Percentiles rank a stretch among this genome's conserved stretches.
phyloP scores from a whole-genome alignment of 1,140 invertebrate species.

The Papilio aristodemus region DNA sequence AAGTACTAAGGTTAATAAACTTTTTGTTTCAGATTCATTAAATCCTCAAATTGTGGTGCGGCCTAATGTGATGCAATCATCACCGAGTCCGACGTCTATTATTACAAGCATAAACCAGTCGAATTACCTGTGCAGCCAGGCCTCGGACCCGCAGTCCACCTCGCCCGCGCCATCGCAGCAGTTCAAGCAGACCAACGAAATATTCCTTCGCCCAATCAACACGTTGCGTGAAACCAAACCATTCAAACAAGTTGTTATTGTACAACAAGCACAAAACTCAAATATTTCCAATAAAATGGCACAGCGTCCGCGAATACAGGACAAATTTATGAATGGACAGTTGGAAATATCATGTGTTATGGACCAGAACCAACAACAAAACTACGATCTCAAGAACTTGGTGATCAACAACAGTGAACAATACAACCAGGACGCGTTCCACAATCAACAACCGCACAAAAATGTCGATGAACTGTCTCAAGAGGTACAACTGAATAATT shows the following conservation, averaged over 20 bases:
- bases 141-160: conserved; percentile 43
- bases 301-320: conserved; percentile 37
- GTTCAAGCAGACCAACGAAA: conserved; percentile 43
- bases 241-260: conserved; percentile 63
- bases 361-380: conserved; percentile 45
- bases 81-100: conserved; percentile 74
- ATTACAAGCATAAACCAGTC: conserved; percentile 75
- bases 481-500: conserved; percentile 40
- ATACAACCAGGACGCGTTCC: conserved; percentile 40
- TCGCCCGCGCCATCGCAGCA: conserved; percentile 35
- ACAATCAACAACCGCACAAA: conserved; percentile 39
- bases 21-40: conserved; percentile 54
- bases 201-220: conserved; percentile 53
- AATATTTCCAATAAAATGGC: conserved; percentile 30
- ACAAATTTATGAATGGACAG: conserved; percentile 47
- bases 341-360: conserved; percentile 44
- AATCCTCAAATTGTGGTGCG: conserved; percentile 57
- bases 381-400: conserved; percentile 60
- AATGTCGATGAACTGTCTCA: conserved; percentile 30
- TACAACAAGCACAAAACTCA: conserved; percentile 50
- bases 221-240: conserved; percentile 37
- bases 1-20: neutral
- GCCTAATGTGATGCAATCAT: conserved; percentile 66
- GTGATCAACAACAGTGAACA: conserved; percentile 51
- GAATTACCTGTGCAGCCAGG: conserved; percentile 68